phyloP scores from a whole-genome alignment of 2,113 vertebrate species.

The Pan troglodytes region NHGRI_mPanTro3-v2.1_pri NC_072401.2:136289501-136290000 shows the following conservation, averaged over 20 bases:
- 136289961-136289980: not conserved
- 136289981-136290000: not conserved
- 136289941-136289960: not conserved
- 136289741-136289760: not conserved
- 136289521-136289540: not conserved
- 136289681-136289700: not conserved
- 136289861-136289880: not conserved
- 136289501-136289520: not conserved
- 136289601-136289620: not conserved
- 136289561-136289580: not conserved
- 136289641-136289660: not conserved
- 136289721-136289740: no score
- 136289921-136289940: rapidly evolving
- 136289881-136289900: not conserved
- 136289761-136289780: not conserved
- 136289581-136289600: not conserved
- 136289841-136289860: not conserved
- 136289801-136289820: not conserved
- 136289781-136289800: not conserved
- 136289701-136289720: not conserved
- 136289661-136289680: not conserved
- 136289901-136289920: not conserved
- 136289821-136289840: not conserved
- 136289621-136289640: not conserved
- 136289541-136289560: not conserved